phyloP scores from a whole-genome alignment of 2,888 invertebrate species.

The Drosophila lacicola region DNA sequence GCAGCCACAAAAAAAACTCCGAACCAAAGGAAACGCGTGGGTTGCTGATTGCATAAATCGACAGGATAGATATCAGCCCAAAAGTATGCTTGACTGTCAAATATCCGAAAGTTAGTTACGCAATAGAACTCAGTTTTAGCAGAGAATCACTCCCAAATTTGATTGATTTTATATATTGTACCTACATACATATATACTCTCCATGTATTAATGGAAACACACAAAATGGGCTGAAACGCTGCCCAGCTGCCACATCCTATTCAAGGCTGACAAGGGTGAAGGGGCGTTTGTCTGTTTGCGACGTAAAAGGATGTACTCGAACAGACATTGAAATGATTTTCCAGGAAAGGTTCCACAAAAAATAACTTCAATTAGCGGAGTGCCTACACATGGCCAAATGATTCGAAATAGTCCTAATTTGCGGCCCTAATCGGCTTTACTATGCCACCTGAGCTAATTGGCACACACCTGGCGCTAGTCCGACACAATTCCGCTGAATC shows the following conservation, averaged over 20 bases:
- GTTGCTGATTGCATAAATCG: not conserved
- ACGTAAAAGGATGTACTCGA: constrained; percentile 31
- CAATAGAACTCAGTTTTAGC: not conserved
- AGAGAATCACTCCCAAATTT: no score
- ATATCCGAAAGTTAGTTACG: not conserved
- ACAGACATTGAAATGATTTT: constrained; percentile 14
- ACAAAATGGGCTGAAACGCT: constrained; percentile 4
- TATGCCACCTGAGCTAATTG: constrained; percentile 17
- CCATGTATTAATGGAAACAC: not conserved
- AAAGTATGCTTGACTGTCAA: not conserved
- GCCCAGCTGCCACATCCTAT: constrained; percentile 17
- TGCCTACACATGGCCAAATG: constrained; percentile 29
- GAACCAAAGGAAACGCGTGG: constrained; percentile 7
- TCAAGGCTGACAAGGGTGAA: constrained; percentile 49
- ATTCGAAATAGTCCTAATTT: constrained; percentile 1
- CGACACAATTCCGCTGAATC: constrained; percentile 35
- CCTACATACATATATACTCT: not conserved
- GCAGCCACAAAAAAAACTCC: constrained; percentile 7
- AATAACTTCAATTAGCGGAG: constrained; percentile 63
- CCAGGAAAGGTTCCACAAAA: constrained; percentile 12
- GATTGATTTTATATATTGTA: not conserved
- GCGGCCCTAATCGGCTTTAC: constrained; percentile 6
- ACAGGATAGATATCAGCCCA: not conserved
- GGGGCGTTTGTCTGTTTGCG: constrained; percentile 32
- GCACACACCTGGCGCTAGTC: constrained; percentile 58